Evolutionary conservation across 2,113 vertebrate genomes (phyloP).

Genomic region (Calyptomena viridis): DNA sequence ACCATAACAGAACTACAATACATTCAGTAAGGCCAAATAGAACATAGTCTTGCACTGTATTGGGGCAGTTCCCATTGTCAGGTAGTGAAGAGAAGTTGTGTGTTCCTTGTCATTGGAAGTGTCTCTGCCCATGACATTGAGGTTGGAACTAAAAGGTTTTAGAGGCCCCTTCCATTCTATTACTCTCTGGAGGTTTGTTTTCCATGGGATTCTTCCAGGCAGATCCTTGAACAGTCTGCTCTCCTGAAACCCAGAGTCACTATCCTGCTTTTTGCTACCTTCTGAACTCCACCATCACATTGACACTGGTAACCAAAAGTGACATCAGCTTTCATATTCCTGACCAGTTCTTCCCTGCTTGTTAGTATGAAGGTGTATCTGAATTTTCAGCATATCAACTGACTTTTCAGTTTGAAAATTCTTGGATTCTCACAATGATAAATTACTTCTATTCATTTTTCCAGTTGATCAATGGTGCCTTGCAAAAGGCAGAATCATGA

Average conservation of each 20-base stretch:
- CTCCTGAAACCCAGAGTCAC: not conserved
- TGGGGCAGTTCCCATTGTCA: not conserved
- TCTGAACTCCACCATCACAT: not conserved
- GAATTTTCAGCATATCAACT: not conserved
- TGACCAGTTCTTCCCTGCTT: not conserved
- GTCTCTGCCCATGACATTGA: not conserved
- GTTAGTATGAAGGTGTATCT: not conserved
- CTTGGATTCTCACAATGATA: not conserved
- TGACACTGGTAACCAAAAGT: fast-evolving
- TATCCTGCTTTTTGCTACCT: not conserved
- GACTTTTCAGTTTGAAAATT: not conserved
- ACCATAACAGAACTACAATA: too few relatives aligned
- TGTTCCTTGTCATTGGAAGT: not conserved
- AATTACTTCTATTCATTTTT: not conserved
- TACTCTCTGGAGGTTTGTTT: not conserved
- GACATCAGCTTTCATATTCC: not conserved
- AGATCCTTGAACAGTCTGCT: not conserved
- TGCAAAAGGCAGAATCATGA: not conserved
- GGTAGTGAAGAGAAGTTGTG: not conserved
- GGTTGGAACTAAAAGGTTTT: not conserved
- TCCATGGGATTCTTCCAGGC: not conserved
- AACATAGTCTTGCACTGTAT: not conserved
- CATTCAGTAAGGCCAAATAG: not conserved
- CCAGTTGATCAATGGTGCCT: not conserved
- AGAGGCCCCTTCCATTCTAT: not conserved